Conservation (phyloP, 1,140 invertebrate species). For the Calycopis cecrops region DNA sequence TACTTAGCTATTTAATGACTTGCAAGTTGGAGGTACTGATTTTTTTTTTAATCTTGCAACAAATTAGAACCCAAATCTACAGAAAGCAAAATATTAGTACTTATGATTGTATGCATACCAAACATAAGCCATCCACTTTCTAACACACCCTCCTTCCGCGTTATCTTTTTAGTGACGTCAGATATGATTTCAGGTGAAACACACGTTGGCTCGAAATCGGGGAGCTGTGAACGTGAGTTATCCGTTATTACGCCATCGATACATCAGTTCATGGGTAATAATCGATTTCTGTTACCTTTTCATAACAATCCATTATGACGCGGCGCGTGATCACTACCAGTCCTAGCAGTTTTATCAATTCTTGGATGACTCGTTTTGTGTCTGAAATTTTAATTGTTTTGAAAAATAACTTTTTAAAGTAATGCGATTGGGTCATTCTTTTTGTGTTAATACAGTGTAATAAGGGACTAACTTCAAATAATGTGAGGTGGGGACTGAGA, state of each 20-base stretch:
- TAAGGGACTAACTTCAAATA: too few relatives aligned
- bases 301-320: conserved; percentile 56
- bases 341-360: conserved; percentile 53
- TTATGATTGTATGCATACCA: conserved; percentile 33
- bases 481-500: too few relatives aligned
- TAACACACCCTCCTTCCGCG: conserved; percentile 43
- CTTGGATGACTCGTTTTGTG: conserved; percentile 38
- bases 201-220: conserved; percentile 48
- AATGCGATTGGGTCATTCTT: too few relatives aligned
- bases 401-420: too few relatives aligned
- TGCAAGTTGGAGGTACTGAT: too few relatives aligned
- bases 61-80: background rate
- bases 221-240: conserved; percentile 38
- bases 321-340: conserved; percentile 55
- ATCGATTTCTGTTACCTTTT: conserved; percentile 41
- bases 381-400: conserved; percentile 32
- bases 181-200: conserved; percentile 49
- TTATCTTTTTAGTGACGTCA: conserved; percentile 49
- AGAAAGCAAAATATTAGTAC: background rate
- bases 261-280: conserved; percentile 8
- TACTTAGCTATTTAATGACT: too few relatives aligned
- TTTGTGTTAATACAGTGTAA: too few relatives aligned
- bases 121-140: conserved; percentile 63
- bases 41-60: background rate
- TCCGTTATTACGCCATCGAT: conserved; percentile 15